Conservation (phyloP, 2,113 vertebrate genomes). For the Hippolais icterina region DNA sequence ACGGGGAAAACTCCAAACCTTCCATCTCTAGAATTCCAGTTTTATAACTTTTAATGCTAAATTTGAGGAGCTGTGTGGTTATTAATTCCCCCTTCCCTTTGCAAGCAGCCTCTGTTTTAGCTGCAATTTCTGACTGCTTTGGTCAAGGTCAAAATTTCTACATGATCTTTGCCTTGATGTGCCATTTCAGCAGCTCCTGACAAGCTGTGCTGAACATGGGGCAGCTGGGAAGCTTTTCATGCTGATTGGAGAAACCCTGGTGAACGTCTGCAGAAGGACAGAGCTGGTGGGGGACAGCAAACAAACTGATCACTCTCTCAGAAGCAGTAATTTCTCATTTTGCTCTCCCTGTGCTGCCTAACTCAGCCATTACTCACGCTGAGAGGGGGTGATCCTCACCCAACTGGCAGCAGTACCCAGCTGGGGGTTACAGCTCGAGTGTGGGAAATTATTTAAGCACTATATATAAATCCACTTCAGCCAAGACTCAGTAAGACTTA, state of each 20-base stretch:
- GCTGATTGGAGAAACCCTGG: neutral
- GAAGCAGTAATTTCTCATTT: neutral
- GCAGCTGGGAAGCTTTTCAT: neutral
- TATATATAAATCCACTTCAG: neutral
- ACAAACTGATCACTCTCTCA: neutral
- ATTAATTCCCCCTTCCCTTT: neutral
- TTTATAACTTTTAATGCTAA: neutral
- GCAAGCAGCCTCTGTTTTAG: neutral
- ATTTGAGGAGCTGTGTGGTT: neutral
- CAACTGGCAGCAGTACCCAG: neutral
- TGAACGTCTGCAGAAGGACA: neutral
- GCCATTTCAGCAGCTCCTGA: neutral
- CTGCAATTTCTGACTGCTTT: neutral
- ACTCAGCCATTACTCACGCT: fast-evolving
- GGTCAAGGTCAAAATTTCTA: neutral
- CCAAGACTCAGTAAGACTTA: neutral
- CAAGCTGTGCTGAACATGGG: neutral
- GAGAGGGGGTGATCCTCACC: neutral
- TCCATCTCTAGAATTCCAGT: neutral
- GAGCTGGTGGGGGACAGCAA: neutral
- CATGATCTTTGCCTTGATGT: neutral
- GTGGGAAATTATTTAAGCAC: neutral
- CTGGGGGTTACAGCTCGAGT: neutral
- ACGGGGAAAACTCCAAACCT: neutral
- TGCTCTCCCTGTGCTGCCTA: neutral